Evolutionary conservation across 2,888 invertebrate genomes (phyloP).

Genomic region (Trissolcus brochymenae): DNA sequence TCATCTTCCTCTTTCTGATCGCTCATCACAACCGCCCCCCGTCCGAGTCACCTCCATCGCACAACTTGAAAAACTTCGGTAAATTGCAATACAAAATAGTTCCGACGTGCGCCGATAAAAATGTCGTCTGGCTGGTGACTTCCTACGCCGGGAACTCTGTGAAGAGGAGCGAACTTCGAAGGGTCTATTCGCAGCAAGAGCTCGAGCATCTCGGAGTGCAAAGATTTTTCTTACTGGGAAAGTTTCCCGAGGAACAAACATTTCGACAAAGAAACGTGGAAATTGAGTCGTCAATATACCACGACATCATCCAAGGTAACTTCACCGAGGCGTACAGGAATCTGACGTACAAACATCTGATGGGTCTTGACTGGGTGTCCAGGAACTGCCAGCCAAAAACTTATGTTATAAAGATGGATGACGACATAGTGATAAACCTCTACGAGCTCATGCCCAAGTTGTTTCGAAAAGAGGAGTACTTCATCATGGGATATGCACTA

Average conservation of each 20-base stretch:
- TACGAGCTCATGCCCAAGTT: constrained; percentile 76
- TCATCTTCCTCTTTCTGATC: background rate
- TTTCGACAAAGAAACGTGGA: constrained; percentile 79
- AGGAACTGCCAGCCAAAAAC: constrained; percentile 80
- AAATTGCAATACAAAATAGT: constrained; percentile 57
- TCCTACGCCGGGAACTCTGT: constrained; percentile 86
- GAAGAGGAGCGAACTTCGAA: constrained; percentile 83
- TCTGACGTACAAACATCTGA: constrained; percentile 88
- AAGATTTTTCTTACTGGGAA: constrained; percentile 84
- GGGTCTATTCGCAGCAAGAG: constrained; percentile 80
- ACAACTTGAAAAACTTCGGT: constrained; percentile 41
- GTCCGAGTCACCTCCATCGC: background rate
- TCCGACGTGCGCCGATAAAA: constrained; percentile 59
- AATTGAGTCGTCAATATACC: constrained; percentile 76
- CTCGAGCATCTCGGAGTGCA: constrained; percentile 80
- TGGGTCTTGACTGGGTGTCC: constrained; percentile 87
- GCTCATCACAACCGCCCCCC: background rate
- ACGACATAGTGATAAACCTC: constrained; percentile 86
- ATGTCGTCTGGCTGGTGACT: constrained; percentile 80
- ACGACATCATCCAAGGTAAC: constrained; percentile 86
- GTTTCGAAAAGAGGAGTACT: constrained; percentile 61
- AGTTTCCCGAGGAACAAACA: constrained; percentile 70
- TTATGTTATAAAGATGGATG: constrained; percentile 88
- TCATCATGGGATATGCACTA: constrained; percentile 83
- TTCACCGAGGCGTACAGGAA: constrained; percentile 88